Evolutionary conservation across 2,797 vertebrate species (phyloP), one percentile per base, ranked within the genome.

Genomic region (Acipenser transmontanus): DNA sequence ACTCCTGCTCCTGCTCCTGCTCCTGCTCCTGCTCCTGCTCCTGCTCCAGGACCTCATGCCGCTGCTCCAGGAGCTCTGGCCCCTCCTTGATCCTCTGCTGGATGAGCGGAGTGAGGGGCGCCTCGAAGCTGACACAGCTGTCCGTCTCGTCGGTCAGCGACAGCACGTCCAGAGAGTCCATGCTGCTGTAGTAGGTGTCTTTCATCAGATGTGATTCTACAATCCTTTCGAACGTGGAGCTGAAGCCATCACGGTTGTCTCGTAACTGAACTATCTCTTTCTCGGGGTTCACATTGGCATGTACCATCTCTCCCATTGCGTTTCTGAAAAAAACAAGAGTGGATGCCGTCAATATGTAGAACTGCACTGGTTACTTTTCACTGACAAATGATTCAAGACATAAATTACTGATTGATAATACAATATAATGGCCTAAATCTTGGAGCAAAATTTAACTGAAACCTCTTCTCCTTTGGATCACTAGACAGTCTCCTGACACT

Each of bases 121-220:
- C 95, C 76, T 98, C 96, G 0, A 98, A 97, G 73, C 96, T 98
- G 74, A 98, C 92, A 1, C 95, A 98, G 86, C 96, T 98, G 86
- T 98, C 96, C 1, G 95, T 97, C 88, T 98, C 96, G 0, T 98
- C 96, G 0, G 95, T 98, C 72, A 98, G 94, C 7, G 95, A 98
- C 74, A 97, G 87, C 75, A 96, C 94, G 0, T 98, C 96, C 78
- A 98, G 80, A 49, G 96, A 98, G 82, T 98, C 95, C 66, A 98
- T 83, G 82, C 95, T 97, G 87, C 96, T 98, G 82, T 98, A 98
- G 81, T 94, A 97, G 2, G 95, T 97, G 54, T 94, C 93, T 64
- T 92, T 87, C 77, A 98, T 90, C 74, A 98, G 87, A 52, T 97
- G 95, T 0, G 96, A 98, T 84, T 98, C 96, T 72, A 98, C 89